Evolutionary conservation across 2,888 invertebrate genomes (phyloP), one percentile per base, ranked within the genome.

Genomic region (Odontomyia ornata): DNA sequence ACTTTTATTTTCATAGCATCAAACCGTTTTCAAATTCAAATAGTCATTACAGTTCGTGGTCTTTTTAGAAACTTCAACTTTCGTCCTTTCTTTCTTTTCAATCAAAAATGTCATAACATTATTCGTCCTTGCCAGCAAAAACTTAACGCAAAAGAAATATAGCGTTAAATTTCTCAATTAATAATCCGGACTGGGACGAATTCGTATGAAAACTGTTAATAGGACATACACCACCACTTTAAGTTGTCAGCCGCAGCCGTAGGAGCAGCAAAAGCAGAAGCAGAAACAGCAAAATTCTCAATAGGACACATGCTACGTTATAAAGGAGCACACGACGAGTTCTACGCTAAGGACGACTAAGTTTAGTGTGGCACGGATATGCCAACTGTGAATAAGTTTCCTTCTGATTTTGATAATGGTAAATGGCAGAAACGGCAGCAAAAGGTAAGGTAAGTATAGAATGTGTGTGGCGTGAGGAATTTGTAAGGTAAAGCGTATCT

Each of bases 351-450:
- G n/a, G n/a, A n/a, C 36, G 71, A n/a, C 47, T 7, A 71, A 71
- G 71, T 71, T 52, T 46, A 47, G 25, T 27, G 11, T 25, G 11
- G 71, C 71, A 71, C 25, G 52, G 27, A 71, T 52, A 71, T 71
- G 25, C 52, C 71, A 71, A 46, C 25, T 47, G 47, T 47, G 47
- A 25, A 71, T 46, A 27, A 71, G 43, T 23, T 67, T 43, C 43
- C 43, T 47, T 71, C 47, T 46, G 52, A 52, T 47, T 71, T 25
- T 25, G 71, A 25, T 47, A 23, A 46, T 71, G 47, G 64, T 30
- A 71, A 47, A 71, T 71, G 71, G 47, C 27, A 71, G 23, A 71
- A 47, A 71, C 47, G 71, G 25, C 27, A 71, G 46, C 43, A n/a
- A 47, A 71, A 71, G 52, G 25, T 25, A 21, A 67, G 67, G 71